These are phyloP conservation scores for Agriopis aurantiaria DNA, from an alignment of 2,888 invertebrate genomes.

Conservation along the genomic window DNA sequence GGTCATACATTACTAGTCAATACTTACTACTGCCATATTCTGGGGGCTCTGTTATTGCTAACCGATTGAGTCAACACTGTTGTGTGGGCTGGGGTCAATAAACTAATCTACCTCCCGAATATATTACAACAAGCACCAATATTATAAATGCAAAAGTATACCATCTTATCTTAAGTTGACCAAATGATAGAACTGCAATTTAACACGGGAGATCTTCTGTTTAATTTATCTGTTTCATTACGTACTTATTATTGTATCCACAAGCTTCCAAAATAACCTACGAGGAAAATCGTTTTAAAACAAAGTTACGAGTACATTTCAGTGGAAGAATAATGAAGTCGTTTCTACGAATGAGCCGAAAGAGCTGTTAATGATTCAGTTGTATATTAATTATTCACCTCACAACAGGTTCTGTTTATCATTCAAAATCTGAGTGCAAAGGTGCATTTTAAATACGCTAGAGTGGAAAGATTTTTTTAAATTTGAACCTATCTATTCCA, in stretches of 20 bases:
- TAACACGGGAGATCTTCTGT: too few species aligned
- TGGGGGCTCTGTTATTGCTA: conserved; percentile 39
- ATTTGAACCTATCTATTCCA: too few species aligned
- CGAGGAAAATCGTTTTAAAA: not conserved
- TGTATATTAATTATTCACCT: too few species aligned
- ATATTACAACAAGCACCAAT: not conserved
- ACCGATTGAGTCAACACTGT: conserved; percentile 41
- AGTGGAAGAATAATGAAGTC: not conserved
- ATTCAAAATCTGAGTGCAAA: too few species aligned
- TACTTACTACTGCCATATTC: not conserved
- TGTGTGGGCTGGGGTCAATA: conserved; percentile 46
- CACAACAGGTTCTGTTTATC: too few species aligned
- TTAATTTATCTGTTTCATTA: not conserved
- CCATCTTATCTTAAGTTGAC: too few species aligned
- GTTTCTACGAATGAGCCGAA: not conserved
- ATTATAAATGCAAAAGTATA: not conserved
- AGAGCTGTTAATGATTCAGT: not conserved
- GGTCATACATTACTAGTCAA: conserved; percentile 39
- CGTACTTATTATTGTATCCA: not conserved
- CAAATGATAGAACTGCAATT: too few species aligned
- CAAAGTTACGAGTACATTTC: not conserved
- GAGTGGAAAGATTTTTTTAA: too few species aligned
- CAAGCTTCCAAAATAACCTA: not conserved
- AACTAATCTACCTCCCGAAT: conserved; percentile 24
- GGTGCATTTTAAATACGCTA: too few species aligned